Percentiles rank a stretch among this genome's conserved stretches.
These are phyloP conservation scores for Dendroctonus valens DNA, from an alignment of 1,140 invertebrate genomes.

Conservation along the genomic window DNA sequence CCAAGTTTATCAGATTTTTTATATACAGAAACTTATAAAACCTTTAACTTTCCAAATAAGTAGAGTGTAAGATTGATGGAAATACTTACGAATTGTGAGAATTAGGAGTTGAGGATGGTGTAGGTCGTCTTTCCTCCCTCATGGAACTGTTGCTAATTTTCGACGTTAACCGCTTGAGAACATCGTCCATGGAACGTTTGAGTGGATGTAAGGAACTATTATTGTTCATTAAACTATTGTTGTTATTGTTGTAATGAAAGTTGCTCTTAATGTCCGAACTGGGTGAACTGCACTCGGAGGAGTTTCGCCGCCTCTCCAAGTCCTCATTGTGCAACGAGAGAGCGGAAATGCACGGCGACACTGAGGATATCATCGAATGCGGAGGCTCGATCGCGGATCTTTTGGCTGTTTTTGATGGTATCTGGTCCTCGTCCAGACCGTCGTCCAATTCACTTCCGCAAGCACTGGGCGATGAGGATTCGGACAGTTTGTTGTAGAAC, in stretches of 20 bases:
- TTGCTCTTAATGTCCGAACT: slow-evolving; percentile 59
- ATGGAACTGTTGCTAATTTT: slow-evolving; percentile 72
- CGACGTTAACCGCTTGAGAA: slow-evolving; percentile 77
- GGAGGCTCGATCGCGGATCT: slow-evolving; percentile 10
- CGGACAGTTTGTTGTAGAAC: slow-evolving; percentile 60
- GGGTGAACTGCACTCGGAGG: slow-evolving; percentile 68
- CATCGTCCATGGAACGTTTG: slow-evolving; percentile 81
- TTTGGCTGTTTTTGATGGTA: slow-evolving; percentile 47
- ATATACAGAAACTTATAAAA: no score
- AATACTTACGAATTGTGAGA: slow-evolving; percentile 47
- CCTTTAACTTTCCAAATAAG: not conserved
- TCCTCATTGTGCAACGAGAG: slow-evolving; percentile 56
- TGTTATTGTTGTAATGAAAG: slow-evolving; percentile 55
- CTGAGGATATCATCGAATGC: slow-evolving; percentile 36
- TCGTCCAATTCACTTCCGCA: slow-evolving; percentile 59
- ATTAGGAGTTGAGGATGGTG: slow-evolving; percentile 61
- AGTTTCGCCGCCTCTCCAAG: slow-evolving; percentile 54
- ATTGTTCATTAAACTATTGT: slow-evolving; percentile 54
- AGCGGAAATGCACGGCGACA: slow-evolving; percentile 39
- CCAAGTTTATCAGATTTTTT: no score
- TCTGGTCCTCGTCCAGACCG: slow-evolving; percentile 57
- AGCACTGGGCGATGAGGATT: slow-evolving; percentile 56
- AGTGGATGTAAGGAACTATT: slow-evolving; percentile 54
- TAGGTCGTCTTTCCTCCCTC: slow-evolving; percentile 65
- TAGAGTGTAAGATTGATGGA: not conserved